Conservation (phyloP, 2,797 vertebrate species). For the Amniataba percoides region DNA sequence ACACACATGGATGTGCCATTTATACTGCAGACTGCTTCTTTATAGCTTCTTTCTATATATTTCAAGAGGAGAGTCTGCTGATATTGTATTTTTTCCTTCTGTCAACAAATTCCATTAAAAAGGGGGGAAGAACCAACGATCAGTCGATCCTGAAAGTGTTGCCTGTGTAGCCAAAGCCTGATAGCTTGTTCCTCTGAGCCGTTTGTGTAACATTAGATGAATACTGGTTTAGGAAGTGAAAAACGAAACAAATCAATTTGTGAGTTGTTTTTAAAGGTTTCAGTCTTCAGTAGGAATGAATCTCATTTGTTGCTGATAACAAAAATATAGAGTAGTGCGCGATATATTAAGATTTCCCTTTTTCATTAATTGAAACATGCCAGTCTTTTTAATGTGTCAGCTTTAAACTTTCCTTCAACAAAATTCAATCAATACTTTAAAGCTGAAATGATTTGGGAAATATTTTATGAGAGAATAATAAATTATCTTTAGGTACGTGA, state of each 20-base stretch:
- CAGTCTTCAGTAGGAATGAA: neutral
- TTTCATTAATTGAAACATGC: neutral
- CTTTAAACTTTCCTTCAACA: neutral
- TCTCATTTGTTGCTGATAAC: neutral
- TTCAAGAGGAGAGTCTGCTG: too few relatives aligned
- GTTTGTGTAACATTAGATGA: neutral
- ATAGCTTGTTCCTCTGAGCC: too few relatives aligned
- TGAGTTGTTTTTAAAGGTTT: neutral
- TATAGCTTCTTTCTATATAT: constrained; percentile 1
- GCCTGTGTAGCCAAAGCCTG: too few relatives aligned
- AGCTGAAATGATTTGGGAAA: neutral
- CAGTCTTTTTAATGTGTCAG: neutral
- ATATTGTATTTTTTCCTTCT: too few relatives aligned
- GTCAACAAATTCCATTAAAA: too few relatives aligned
- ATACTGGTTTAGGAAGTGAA: neutral
- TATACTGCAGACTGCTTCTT: constrained; percentile 1
- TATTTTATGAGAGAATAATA: neutral
- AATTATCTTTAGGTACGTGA: neutral
- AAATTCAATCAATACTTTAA: neutral
- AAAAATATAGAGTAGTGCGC: neutral
- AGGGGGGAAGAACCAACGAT: too few relatives aligned
- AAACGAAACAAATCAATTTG: neutral
- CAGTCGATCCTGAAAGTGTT: too few relatives aligned
- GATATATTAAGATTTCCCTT: neutral
- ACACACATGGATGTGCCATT: constrained; percentile 21